A percentile compares a stretch with the other conserved stretches of the same genome.
Conservation (phyloP, 2,888 invertebrate species). For the Morinoia aosen region DNA sequence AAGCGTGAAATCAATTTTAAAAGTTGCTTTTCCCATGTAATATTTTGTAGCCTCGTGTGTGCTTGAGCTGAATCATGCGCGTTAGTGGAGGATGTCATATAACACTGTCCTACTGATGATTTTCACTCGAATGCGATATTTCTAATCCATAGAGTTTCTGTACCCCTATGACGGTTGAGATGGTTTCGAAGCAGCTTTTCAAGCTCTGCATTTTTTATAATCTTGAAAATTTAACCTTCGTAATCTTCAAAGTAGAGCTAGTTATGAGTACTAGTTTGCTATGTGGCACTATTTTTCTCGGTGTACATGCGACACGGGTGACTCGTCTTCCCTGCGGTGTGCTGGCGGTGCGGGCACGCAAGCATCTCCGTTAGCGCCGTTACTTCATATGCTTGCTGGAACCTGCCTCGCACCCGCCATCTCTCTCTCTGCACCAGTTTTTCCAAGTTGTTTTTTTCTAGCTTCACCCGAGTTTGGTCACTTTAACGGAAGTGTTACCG, state of each 20-base stretch:
- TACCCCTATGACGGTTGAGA: too few relatives aligned
- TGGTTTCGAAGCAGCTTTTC: too few relatives aligned
- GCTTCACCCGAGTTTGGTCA: not conserved
- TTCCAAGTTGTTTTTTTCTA: not conserved
- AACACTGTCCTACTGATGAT: too few relatives aligned
- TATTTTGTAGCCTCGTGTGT: too few relatives aligned
- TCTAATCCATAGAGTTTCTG: too few relatives aligned
- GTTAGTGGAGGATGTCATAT: too few relatives aligned
- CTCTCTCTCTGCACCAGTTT: not conserved
- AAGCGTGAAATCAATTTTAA: not conserved
- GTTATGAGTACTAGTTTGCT: not conserved
- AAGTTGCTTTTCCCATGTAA: too few relatives aligned
- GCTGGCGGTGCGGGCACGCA: not conserved
- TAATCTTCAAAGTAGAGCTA: too few relatives aligned
- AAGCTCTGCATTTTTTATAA: too few relatives aligned
- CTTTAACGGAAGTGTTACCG: not conserved
- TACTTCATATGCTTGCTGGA: not conserved
- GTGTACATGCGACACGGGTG: not conserved
- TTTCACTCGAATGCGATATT: too few relatives aligned
- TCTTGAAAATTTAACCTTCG: too few relatives aligned
- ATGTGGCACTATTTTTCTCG: not conserved
- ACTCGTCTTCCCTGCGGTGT: not conserved
- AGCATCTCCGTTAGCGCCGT: not conserved
- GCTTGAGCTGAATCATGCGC: too few relatives aligned
- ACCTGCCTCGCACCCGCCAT: not conserved